phyloP scores from a whole-genome alignment of 2,888 invertebrate genomes.

The Eustalomyia histrio region DNA sequence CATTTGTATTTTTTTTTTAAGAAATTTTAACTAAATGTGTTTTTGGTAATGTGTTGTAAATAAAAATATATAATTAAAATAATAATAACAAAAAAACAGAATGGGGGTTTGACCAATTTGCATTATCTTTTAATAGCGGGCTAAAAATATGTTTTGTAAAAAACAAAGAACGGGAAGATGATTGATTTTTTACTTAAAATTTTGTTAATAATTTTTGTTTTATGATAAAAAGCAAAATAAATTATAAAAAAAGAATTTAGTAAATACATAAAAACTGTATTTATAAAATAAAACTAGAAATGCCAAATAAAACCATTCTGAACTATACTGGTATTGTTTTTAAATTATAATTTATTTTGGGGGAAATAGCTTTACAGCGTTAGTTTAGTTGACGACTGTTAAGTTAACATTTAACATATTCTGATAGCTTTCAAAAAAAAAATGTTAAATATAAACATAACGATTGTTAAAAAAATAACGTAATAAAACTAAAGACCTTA shows the following conservation, averaged over 20 bases:
- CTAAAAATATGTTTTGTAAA: constrained; percentile 25
- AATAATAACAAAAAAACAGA: neutral
- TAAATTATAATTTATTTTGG: neutral
- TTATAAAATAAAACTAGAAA: neutral
- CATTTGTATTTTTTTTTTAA: neutral
- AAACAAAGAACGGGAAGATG: neutral
- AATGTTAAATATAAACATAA: too few species aligned
- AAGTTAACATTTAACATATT: too few species aligned
- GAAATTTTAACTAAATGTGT: neutral
- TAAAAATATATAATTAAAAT: neutral
- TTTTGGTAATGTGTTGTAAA: neutral
- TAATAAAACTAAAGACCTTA: neutral
- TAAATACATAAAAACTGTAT: neutral
- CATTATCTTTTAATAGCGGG: constrained; percentile 50
- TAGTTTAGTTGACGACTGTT: too few species aligned
- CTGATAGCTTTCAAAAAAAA: too few species aligned
- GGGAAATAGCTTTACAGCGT: too few species aligned
- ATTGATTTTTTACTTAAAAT: neutral
- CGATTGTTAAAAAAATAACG: too few species aligned
- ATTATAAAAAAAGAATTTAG: neutral
- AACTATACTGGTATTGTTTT: neutral
- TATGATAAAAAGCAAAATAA: neutral
- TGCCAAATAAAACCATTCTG: neutral
- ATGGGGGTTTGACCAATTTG: constrained; percentile 37
- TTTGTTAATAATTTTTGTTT: neutral